Evolutionary conservation across 2,797 vertebrate genomes (phyloP).

Genomic region (Prionace glauca): DNA sequence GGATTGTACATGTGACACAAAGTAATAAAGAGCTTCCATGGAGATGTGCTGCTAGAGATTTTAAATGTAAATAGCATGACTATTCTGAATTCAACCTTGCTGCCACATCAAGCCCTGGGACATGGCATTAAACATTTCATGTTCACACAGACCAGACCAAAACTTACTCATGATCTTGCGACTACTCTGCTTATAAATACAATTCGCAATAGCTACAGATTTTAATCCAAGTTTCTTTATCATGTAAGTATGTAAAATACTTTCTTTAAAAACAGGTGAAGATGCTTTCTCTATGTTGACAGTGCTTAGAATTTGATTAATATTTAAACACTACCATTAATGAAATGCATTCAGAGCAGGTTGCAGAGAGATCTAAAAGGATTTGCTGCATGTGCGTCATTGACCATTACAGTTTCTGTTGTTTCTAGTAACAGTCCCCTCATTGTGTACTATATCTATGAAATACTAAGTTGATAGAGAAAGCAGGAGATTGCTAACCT

Average conservation of each 20-base stretch:
- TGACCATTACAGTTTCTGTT: neutral
- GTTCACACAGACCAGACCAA: neutral
- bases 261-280: neutral
- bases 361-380: neutral
- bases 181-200: neutral
- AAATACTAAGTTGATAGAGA: neutral
- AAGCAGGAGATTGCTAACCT: neutral
- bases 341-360: conserved; percentile 1
- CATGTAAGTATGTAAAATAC: neutral
- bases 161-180: neutral
- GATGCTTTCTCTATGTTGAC: neutral
- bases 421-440: neutral
- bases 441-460: neutral
- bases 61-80: neutral
- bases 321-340: conserved; percentile 16
- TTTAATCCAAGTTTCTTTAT: neutral
- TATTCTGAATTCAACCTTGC: neutral
- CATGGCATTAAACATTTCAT: neutral
- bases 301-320: neutral
- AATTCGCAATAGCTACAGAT: neutral
- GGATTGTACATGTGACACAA: neutral
- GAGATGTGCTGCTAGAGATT: neutral
- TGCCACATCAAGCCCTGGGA: neutral
- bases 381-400: neutral
- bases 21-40: neutral